phyloP scores from a whole-genome alignment of 1,140 invertebrate species.

The Drosophila repleta region DNA sequence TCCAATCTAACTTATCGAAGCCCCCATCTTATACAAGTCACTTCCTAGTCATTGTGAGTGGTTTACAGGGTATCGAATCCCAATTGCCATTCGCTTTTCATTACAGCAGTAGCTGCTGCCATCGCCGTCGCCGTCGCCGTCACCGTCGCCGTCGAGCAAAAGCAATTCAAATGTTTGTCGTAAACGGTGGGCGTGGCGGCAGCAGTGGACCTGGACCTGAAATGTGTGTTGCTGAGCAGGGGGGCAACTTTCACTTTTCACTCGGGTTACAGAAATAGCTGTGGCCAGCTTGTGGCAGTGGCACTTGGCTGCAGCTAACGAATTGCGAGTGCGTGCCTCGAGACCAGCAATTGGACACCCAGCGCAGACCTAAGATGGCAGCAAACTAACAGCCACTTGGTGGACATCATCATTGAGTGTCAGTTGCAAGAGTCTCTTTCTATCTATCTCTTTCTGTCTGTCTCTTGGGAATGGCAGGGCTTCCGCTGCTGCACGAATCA shows the following conservation, averaged over 20 bases:
- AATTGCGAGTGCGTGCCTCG: constrained; percentile 40
- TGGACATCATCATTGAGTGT: not conserved
- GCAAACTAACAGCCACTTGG: constrained; percentile 33
- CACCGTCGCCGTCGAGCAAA: constrained; percentile 1
- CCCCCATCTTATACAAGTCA: not conserved
- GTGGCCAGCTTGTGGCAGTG: constrained; percentile 15
- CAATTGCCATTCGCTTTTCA: constrained; percentile 8
- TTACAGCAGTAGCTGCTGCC: constrained; percentile 3
- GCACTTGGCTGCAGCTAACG: constrained; percentile 40
- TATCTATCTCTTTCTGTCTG: not conserved
- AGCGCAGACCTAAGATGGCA: constrained; percentile 5
- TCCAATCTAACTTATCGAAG: not conserved
- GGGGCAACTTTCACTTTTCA: constrained; percentile 74
- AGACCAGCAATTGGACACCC: constrained; percentile 18
- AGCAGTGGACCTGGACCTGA: constrained; percentile 16
- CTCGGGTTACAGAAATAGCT: constrained; percentile 46
- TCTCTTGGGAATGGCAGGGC: constrained; percentile 11
- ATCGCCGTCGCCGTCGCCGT: not conserved
- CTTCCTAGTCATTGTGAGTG: not conserved
- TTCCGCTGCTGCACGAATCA: constrained; percentile 23
- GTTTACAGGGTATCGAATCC: constrained; percentile 5
- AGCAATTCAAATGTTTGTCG: constrained; percentile 47
- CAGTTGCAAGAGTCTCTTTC: not conserved
- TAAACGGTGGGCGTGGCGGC: constrained; percentile 64
- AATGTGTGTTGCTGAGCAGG: not conserved